phyloP scores from a whole-genome alignment of 2,888 invertebrate genomes.

The Athrips mouffetella region DNA sequence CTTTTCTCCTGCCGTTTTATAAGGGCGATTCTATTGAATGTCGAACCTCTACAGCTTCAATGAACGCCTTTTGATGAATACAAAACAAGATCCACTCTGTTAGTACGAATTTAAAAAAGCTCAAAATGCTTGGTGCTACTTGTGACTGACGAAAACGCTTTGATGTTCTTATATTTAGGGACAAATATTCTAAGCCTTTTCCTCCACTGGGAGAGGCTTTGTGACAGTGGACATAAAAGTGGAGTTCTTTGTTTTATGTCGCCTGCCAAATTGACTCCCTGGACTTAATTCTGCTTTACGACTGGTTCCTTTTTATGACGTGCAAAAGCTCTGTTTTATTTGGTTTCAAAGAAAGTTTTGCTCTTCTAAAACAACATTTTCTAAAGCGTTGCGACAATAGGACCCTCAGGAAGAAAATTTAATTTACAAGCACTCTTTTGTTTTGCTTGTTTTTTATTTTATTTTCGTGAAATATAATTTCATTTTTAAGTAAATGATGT shows the following conservation, averaged over 20 bases:
- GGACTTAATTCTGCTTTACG: conserved; percentile 33
- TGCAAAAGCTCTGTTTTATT: conserved; percentile 30
- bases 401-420: neutral
- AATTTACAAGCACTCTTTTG: neutral
- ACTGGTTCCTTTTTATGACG: conserved; percentile 34
- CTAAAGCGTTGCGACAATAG: neutral
- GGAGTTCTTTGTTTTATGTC: conserved; percentile 26
- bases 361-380: conserved; percentile 17
- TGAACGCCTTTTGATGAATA: conserved; percentile 27
- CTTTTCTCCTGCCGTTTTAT: conserved; percentile 41
- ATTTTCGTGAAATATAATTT: neutral
- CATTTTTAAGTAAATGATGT: conserved; percentile 2
- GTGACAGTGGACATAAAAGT: conserved; percentile 24
- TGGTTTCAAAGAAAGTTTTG: conserved; percentile 22
- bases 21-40: conserved; percentile 51
- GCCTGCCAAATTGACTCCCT: conserved; percentile 28
- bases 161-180: neutral
- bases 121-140: too few relatives aligned
- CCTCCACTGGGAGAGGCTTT: conserved; percentile 11
- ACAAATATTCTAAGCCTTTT: neutral
- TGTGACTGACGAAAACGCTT: too few relatives aligned
- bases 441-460: neutral
- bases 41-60: conserved; percentile 41
- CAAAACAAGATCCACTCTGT: neutral
- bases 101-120: neutral